phyloP scores from a whole-genome alignment of 2,113 vertebrate genomes.

The Hypocryptadius cinnamomeus region DNA sequence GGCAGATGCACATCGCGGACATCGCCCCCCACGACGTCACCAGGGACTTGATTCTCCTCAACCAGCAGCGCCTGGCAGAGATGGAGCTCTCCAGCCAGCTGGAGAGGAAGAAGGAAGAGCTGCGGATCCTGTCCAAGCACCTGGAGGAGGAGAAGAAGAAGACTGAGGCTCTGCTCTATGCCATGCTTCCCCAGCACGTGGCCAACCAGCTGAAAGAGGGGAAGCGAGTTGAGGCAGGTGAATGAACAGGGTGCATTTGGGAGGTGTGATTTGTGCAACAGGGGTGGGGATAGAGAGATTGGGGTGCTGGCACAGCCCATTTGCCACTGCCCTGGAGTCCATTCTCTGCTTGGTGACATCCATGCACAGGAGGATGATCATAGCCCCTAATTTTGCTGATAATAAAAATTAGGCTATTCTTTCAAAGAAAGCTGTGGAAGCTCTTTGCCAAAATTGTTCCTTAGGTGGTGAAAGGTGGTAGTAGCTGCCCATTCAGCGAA shows the following conservation, averaged over 20 bases:
- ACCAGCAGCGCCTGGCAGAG: constrained; percentile 78
- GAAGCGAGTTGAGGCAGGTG: constrained; percentile 77
- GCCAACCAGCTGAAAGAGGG: constrained; percentile 79
- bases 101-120: constrained; percentile 79
- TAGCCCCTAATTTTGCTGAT: background rate
- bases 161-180: constrained; percentile 74
- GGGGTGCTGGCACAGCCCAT: background rate
- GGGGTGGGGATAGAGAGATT: background rate
- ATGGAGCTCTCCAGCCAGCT: constrained; percentile 82
- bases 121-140: constrained; percentile 71
- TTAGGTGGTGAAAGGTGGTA: background rate
- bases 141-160: constrained; percentile 77
- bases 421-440: background rate
- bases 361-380: background rate
- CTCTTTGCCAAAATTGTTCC: background rate
- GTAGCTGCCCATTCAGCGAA: background rate
- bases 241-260: background rate
- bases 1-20: constrained; percentile 78
- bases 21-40: constrained; percentile 80
- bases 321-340: no score
- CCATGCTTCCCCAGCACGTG: constrained; percentile 78
- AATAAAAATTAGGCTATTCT: background rate
- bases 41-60: constrained; percentile 80
- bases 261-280: background rate
- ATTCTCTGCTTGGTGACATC: background rate